Percentiles rank a stretch among this genome's conserved stretches.
Evolutionary conservation across 2,797 vertebrate species (phyloP).

Genomic region (Cyclura pinguis): DNA sequence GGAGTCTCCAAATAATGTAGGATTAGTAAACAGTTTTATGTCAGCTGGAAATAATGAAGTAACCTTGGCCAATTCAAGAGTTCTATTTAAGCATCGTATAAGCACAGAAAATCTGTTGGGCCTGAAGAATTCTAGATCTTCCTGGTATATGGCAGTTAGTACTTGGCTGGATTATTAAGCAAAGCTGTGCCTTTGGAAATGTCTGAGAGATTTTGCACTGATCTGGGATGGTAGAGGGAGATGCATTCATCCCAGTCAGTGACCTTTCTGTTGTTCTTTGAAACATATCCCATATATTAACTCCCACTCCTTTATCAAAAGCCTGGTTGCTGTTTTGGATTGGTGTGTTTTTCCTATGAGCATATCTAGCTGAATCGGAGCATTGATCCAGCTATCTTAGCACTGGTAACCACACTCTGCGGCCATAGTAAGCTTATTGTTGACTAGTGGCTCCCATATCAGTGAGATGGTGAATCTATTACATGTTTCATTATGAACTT

Average conservation of each 20-base stretch:
- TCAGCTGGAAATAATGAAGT: slow-evolving; percentile 79
- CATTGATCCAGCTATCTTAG: background rate
- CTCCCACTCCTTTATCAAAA: slow-evolving; percentile 29
- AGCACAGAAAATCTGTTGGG: slow-evolving; percentile 67
- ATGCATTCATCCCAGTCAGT: background rate
- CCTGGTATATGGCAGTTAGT: slow-evolving; percentile 55
- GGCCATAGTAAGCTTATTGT: background rate
- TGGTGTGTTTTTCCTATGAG: background rate
- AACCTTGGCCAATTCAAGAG: slow-evolving; percentile 70
- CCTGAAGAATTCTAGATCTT: slow-evolving; percentile 74
- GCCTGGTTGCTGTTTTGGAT: slow-evolving; percentile 22
- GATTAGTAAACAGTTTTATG: slow-evolving; percentile 77
- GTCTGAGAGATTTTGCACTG: slow-evolving; percentile 23
- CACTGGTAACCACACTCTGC: background rate
- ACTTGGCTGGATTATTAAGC: slow-evolving; percentile 75
- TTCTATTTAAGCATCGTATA: slow-evolving; percentile 70
- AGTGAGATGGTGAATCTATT: too few species aligned
- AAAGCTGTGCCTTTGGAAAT: slow-evolving; percentile 74
- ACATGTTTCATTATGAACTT: too few species aligned
- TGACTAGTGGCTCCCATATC: too few species aligned
- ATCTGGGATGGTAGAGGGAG: background rate
- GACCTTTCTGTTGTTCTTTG: slow-evolving; percentile 38
- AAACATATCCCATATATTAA: slow-evolving; percentile 33
- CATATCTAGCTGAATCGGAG: background rate
- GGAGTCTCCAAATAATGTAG: slow-evolving; percentile 69